Evolutionary conservation across 92 coral and sea anemone genomes (phyloP).

Genomic region (Zoanthus solanderi): DNA sequence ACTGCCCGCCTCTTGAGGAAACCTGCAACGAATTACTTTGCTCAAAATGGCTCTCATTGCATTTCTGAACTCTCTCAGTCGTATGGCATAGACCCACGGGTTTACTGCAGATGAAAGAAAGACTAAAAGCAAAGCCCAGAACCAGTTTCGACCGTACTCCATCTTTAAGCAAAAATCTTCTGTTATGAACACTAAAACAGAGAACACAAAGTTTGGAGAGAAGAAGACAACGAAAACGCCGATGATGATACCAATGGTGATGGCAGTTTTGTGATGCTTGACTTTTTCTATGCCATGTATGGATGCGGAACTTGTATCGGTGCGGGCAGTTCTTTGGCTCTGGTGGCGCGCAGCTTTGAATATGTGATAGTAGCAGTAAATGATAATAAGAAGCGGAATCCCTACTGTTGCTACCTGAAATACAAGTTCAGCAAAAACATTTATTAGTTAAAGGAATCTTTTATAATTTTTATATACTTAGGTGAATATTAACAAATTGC

Average conservation of each 20-base stretch:
- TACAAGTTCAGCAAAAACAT: neutral
- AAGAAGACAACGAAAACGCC: neutral
- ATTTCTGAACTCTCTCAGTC: conserved; percentile 12
- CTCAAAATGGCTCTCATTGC: neutral
- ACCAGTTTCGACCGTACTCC: neutral
- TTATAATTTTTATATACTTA: neutral
- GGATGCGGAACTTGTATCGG: neutral
- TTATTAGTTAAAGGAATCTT: neutral
- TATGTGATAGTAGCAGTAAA: conserved; percentile 65
- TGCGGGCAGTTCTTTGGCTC: conserved; percentile 10
- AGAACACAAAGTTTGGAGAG: conserved; percentile 6
- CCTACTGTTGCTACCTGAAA: conserved; percentile 6
- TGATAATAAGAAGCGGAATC: conserved; percentile 58
- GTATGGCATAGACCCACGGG: conserved; percentile 12
- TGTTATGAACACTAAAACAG: neutral
- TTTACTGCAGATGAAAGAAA: conserved; percentile 4
- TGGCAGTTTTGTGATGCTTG: neutral
- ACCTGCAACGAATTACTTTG: neutral
- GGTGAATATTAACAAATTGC: no score
- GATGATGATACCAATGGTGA: conserved; percentile 2
- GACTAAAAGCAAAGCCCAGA: neutral
- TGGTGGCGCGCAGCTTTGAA: conserved; percentile 69
- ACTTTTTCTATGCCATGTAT: neutral
- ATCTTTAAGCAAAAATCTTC: conserved; percentile 3
- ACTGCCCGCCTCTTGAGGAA: neutral